phyloP scores from a whole-genome alignment of 2,113 vertebrate genomes.

The Terrapene triunguis region DNA sequence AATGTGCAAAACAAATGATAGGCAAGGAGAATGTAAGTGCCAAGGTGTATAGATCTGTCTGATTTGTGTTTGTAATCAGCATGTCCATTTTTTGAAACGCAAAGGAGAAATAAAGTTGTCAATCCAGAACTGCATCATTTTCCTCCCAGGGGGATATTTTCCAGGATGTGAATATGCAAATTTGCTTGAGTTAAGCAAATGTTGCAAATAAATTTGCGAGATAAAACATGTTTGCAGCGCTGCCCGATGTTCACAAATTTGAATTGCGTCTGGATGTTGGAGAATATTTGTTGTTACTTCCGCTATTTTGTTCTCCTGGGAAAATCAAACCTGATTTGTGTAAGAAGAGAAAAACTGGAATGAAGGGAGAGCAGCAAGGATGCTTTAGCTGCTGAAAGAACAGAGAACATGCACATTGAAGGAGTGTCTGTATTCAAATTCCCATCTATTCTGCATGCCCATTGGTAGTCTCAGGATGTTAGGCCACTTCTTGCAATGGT shows the following conservation, averaged over 20 bases:
- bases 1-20: background rate
- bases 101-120: constrained; percentile 38
- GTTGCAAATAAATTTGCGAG: constrained; percentile 50
- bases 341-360: background rate
- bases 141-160: constrained; percentile 57
- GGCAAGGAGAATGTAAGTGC: background rate
- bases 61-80: constrained; percentile 63
- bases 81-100: constrained; percentile 51
- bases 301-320: constrained; percentile 30
- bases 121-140: constrained; percentile 53
- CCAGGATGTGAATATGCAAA: constrained; percentile 69
- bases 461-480: background rate
- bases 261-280: constrained; percentile 17
- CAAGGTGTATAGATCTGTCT: background rate
- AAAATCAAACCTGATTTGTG: background rate
- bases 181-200: constrained; percentile 60
- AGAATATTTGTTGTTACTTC: constrained; percentile 30
- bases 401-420: background rate
- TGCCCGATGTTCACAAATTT: constrained; percentile 58
- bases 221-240: constrained; percentile 59
- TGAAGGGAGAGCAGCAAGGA: background rate
- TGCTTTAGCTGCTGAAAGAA: constrained; percentile 30
- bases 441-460: background rate
- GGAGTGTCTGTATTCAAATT: background rate
- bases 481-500: background rate